A percentile compares a stretch with the other conserved stretches of the same genome.
phyloP scores from a whole-genome alignment of 2,113 vertebrate species.

The Ammodytes dubius region DNA sequence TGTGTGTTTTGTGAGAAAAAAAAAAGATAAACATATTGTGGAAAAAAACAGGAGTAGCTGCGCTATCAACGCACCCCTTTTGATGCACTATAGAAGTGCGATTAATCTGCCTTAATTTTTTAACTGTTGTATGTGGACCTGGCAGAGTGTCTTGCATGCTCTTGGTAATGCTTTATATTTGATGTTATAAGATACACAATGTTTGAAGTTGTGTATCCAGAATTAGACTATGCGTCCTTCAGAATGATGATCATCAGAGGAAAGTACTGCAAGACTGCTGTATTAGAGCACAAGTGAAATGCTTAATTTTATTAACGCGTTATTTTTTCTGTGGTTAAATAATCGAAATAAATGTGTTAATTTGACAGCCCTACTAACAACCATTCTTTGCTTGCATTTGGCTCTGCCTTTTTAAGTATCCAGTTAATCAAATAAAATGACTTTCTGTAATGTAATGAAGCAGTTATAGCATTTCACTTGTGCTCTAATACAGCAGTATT shows the following conservation, averaged over 20 bases:
- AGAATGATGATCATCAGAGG: slow-evolving; percentile 1
- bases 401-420: slow-evolving; percentile 11
- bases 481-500: not conserved
- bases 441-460: not conserved
- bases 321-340: too few relatives aligned
- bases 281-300: not conserved
- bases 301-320: too few relatives aligned
- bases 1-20: too few relatives aligned
- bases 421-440: slow-evolving; percentile 10
- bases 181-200: not conserved
- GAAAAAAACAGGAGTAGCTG: too few relatives aligned
- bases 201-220: not conserved
- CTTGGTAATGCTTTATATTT: slow-evolving; percentile 29
- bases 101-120: too few relatives aligned
- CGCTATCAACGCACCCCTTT: too few relatives aligned
- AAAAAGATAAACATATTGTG: too few relatives aligned
- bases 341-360: too few relatives aligned
- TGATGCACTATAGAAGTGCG: too few relatives aligned
- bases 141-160: not conserved
- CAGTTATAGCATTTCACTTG: not conserved
- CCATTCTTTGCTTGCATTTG: slow-evolving; percentile 20
- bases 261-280: not conserved
- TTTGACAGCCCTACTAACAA: slow-evolving; percentile 1
- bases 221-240: not conserved
- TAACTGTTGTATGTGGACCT: slow-evolving; percentile 17